Evolutionary conservation across 1,140 invertebrate species (phyloP), one percentile per base, ranked within the genome.

Genomic region (Zelostemma sp.): DNA sequence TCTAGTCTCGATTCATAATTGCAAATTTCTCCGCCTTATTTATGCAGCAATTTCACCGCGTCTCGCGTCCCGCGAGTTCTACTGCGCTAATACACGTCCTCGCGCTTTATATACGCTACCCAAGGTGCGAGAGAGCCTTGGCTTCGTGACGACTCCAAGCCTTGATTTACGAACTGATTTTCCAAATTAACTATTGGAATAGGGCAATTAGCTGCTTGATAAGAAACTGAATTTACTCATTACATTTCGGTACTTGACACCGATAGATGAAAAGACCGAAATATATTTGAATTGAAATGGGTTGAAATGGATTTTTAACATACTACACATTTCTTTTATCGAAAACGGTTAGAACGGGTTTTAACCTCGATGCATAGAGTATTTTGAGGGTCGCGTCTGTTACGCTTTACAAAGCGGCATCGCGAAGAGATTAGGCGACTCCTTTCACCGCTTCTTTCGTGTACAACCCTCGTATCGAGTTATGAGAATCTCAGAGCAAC

Each of bases 1-100:
- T 84, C 84, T 79, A 81, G 80, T 80, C 80, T 57, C 73, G 76
- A 86, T 85, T 86, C 84, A 85, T 85, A 85, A 86, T 86, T 86
- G 82, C 84, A 85, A 85, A 85, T 86, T 86, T 85, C 79, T 73
- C 73, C 72, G 78, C 72, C 80, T 85, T 85, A 84, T 86, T 86
- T 86, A 86, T 86, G 81, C 82, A 84, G 78, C 74, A 74, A 72
- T 71, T 70, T 57, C 63, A 61, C 60, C 51, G 28, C 46, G 51
- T 46, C 53, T 57, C 68, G 35, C 12, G 48, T 41, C 56, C 63
- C 65, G 12, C 15, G 46, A 41, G 21, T 43, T 59, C 48, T 15
- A 16, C 47, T 8, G n/a, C 35, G 43, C 61, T 66, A 65, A 73
- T 70, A 69, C 71, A 69, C 48, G 61, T 68, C 50, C 50, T 28